These are phyloP conservation scores for Archips xylosteana DNA, from an alignment of 2,888 invertebrate genomes.

Conservation along the genomic window DNA sequence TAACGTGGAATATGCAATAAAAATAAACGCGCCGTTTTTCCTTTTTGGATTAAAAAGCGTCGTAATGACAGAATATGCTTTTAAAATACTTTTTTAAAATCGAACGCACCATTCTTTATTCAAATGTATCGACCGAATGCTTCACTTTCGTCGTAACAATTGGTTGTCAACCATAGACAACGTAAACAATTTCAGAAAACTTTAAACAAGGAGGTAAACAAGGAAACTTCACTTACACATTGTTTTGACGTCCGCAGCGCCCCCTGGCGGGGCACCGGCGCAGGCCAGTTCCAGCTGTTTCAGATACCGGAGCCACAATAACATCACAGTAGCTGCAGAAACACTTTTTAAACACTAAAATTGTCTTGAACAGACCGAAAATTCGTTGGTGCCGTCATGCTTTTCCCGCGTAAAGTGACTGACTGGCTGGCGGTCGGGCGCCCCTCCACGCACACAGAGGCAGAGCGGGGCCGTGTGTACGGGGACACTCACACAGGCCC, in stretches of 20 bases:
- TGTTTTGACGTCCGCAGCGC: conserved; percentile 78
- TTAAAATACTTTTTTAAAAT: conserved; percentile 2
- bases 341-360: conserved; percentile 49
- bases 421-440: conserved; percentile 75
- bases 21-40: conserved; percentile 24
- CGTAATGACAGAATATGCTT: background rate
- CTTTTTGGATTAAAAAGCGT: conserved; percentile 11
- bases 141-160: background rate
- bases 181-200: conserved; percentile 38
- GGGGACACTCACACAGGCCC: conserved; percentile 64
- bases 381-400: conserved; percentile 74
- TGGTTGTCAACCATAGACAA: conserved; percentile 23
- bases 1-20: conserved; percentile 32
- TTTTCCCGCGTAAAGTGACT: conserved; percentile 83
- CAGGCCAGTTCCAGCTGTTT: conserved; percentile 80
- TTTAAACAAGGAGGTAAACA: conserved; percentile 52
- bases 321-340: conserved; percentile 68
- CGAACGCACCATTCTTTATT: background rate
- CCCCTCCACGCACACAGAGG: conserved; percentile 70
- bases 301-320: conserved; percentile 81
- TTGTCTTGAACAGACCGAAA: conserved; percentile 52
- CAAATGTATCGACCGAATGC: background rate
- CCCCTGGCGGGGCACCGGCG: conserved; percentile 70
- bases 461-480: conserved; percentile 49
- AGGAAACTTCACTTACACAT: conserved; percentile 68